Percentiles rank a stretch among this genome's conserved stretches.
These are phyloP conservation scores for Hystrix cristata DNA, from an alignment of 2,113 vertebrate genomes.

Conservation along the genomic window DNA sequence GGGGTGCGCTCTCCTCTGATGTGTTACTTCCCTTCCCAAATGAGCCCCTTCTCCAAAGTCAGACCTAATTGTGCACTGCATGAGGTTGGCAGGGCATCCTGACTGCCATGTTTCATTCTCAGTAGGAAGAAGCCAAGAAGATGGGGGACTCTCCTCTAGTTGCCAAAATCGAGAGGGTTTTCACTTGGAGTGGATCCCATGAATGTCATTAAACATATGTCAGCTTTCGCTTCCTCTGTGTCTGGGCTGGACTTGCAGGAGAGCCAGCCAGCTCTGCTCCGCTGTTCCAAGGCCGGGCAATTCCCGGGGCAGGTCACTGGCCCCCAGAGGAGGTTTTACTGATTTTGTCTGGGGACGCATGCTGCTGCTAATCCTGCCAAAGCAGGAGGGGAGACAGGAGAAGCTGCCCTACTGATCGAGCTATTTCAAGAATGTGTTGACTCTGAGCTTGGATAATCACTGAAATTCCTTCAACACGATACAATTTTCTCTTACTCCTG, in stretches of 20 bases:
- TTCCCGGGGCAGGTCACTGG: conserved; percentile 49
- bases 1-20: neutral
- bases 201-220: neutral
- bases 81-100: neutral
- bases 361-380: conserved; percentile 72
- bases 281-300: neutral
- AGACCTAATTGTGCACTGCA: neutral
- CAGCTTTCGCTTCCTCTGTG: neutral
- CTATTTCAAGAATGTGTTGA: conserved; percentile 83
- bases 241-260: neutral
- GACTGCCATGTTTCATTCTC: neutral
- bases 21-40: neutral
- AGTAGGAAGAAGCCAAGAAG: conserved; percentile 7
- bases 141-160: neutral
- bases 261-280: neutral
- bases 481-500: conserved; percentile 51
- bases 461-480: conserved; percentile 76
- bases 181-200: neutral
- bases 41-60: neutral
- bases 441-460: conserved; percentile 73
- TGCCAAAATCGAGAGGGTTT: neutral
- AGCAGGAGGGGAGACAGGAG: conserved; percentile 60
- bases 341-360: conserved; percentile 61
- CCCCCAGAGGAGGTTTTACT: conserved; percentile 11
- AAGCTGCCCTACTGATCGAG: conserved; percentile 70